A percentile compares a stretch with the other conserved stretches of the same genome.
Conservation (phyloP, 2,888 invertebrate species). For the Tipula vernalis region DNA sequence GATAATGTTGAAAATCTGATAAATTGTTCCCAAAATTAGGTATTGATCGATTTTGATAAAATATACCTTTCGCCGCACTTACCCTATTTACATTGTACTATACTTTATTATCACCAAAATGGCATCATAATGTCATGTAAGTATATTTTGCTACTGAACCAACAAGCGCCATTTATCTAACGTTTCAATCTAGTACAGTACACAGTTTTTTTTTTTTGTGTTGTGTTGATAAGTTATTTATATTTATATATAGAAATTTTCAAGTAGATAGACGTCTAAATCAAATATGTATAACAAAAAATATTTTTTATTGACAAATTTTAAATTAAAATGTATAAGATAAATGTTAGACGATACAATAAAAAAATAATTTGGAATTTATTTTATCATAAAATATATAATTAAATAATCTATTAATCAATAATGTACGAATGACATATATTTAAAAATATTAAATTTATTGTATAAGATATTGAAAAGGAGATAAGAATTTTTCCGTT, state of each 20-base stretch:
- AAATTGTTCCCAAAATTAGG: too few species aligned
- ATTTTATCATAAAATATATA: neutral
- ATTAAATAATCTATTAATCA: neutral
- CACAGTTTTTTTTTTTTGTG: neutral
- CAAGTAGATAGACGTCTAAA: neutral
- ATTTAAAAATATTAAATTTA: neutral
- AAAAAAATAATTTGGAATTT: neutral
- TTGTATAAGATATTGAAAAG: neutral
- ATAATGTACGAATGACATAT: neutral
- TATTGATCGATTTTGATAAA: neutral
- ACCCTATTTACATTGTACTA: neutral
- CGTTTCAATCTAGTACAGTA: neutral
- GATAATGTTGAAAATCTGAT: too few species aligned
- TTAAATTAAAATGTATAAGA: neutral
- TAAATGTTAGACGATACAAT: neutral
- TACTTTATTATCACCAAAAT: neutral
- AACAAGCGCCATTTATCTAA: neutral
- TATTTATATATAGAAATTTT: neutral
- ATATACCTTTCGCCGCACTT: neutral
- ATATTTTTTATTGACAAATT: neutral
- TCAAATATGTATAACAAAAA: neutral
- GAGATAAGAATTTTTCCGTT: neutral
- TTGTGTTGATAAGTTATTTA: neutral
- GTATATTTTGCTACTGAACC: neutral
- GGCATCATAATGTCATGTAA: neutral